Conservation (phyloP, 23 tunicate genomes). For the Oikopleura dioica region DNA sequence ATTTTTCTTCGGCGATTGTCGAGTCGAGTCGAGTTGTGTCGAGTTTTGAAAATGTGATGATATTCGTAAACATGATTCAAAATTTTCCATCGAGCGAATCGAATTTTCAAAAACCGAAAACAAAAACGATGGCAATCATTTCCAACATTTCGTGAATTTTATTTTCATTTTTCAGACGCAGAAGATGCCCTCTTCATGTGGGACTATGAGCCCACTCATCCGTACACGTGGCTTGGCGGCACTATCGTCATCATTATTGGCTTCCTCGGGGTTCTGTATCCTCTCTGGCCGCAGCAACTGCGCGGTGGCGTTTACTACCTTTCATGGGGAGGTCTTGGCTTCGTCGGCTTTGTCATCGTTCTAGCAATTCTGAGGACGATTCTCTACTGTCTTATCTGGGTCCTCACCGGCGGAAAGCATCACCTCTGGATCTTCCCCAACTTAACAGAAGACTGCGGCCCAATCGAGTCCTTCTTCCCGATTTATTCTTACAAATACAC, state of each 20-base stretch:
- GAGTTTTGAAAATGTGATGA: no score
- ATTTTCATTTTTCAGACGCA: no score
- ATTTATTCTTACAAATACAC: slow-evolving; percentile 30
- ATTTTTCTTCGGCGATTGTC: no score
- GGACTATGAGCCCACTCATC: background rate
- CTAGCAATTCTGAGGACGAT: background rate
- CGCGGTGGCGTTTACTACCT: background rate
- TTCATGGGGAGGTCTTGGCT: background rate
- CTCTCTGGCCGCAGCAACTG: background rate
- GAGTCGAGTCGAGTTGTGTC: no score
- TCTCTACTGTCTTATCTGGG: slow-evolving; percentile 35
- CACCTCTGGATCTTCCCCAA: slow-evolving; percentile 84
- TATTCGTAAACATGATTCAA: no score
- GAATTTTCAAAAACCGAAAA: no score
- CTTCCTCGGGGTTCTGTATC: background rate
- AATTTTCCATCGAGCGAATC: no score
- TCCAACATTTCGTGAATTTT: no score
- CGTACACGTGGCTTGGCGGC: background rate
- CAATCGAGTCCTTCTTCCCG: slow-evolving; percentile 80
- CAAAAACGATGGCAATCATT: no score
- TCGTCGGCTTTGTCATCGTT: background rate
- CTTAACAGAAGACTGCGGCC: slow-evolving; percentile 60
- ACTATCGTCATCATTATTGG: background rate
- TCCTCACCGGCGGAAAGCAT: slow-evolving; percentile 45
- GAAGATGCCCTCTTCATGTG: background rate